Percentiles rank a stretch among this genome's conserved stretches.
phyloP scores from a whole-genome alignment of 1,140 invertebrate species.

The Zophobas morio region DNA sequence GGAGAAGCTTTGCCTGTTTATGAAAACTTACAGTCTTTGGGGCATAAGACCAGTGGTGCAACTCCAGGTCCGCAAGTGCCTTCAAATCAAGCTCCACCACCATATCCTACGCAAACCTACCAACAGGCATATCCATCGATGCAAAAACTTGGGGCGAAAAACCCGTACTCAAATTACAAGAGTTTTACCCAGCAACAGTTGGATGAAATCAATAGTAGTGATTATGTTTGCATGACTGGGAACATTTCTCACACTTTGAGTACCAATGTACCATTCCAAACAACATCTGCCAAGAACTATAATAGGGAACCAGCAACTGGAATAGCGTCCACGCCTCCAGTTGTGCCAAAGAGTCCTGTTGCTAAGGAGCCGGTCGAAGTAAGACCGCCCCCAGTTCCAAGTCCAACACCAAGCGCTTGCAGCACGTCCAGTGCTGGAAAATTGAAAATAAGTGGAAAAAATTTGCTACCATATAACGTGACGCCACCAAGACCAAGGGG shows the following conservation, averaged over 20 bases:
- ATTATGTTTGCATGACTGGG: conserved; percentile 81
- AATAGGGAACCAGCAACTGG: conserved; percentile 63
- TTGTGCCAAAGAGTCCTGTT: conserved; percentile 55
- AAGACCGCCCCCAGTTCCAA: conserved; percentile 64
- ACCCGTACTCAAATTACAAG: conserved; percentile 54
- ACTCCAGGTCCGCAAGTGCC: conserved; percentile 63
- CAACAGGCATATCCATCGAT: conserved; percentile 66
- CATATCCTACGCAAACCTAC: conserved; percentile 54
- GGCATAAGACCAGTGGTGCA: conserved; percentile 60
- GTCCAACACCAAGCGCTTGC: conserved; percentile 71
- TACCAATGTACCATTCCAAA: conserved; percentile 65
- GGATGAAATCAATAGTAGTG: conserved; percentile 78
- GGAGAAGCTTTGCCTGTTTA: conserved; percentile 76
- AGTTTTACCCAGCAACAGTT: conserved; percentile 62
- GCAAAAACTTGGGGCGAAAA: conserved; percentile 54
- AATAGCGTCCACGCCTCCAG: conserved; percentile 64
- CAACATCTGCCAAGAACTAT: conserved; percentile 65
- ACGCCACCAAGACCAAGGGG: conserved; percentile 88
- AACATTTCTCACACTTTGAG: conserved; percentile 67
- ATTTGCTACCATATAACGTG: conserved; percentile 88
- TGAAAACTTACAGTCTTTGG: conserved; percentile 79
- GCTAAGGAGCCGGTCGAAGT: conserved; percentile 50
- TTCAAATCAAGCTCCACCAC: conserved; percentile 56
- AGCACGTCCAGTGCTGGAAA: conserved; percentile 59
- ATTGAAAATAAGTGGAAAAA: conserved; percentile 76